Conservation (phyloP, 2,888 invertebrate species). For the Microctonus brassicae region DNA sequence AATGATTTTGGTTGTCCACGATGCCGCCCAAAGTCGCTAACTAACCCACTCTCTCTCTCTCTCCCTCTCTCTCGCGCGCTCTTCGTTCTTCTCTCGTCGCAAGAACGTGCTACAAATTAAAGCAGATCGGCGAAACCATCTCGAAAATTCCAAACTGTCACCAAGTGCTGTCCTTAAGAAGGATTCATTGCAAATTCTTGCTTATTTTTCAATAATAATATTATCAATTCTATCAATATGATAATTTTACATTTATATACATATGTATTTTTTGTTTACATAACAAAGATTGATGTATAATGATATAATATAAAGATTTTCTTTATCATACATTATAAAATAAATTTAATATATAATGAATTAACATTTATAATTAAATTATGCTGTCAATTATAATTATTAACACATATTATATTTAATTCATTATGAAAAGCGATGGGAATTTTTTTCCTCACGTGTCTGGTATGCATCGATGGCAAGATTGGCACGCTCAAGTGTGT, state of each 20-base stretch:
- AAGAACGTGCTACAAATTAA: slow-evolving; percentile 70
- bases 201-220: background rate
- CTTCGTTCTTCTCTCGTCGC: too few relatives aligned
- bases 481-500: slow-evolving; percentile 21
- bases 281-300: background rate
- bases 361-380: background rate
- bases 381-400: slow-evolving; percentile 2
- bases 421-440: slow-evolving; percentile 12
- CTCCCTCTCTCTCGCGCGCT: slow-evolving; percentile 12
- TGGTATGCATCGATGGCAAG: slow-evolving; percentile 24
- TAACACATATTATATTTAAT: slow-evolving; percentile 1
- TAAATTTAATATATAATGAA: too few relatives aligned
- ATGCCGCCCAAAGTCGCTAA: slow-evolving; percentile 41
- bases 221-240: background rate
- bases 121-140: slow-evolving; percentile 63
- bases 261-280: background rate
- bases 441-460: slow-evolving; percentile 22
- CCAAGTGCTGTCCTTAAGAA: background rate
- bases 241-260: background rate
- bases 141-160: slow-evolving; percentile 56
- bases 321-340: too few relatives aligned
- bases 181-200: background rate
- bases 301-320: too few relatives aligned
- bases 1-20: slow-evolving; percentile 16
- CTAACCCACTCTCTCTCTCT: slow-evolving; percentile 43